Base-by-base conservation (phyloP, 2,888 invertebrate species). In the Flexamia atlantica region DNA sequence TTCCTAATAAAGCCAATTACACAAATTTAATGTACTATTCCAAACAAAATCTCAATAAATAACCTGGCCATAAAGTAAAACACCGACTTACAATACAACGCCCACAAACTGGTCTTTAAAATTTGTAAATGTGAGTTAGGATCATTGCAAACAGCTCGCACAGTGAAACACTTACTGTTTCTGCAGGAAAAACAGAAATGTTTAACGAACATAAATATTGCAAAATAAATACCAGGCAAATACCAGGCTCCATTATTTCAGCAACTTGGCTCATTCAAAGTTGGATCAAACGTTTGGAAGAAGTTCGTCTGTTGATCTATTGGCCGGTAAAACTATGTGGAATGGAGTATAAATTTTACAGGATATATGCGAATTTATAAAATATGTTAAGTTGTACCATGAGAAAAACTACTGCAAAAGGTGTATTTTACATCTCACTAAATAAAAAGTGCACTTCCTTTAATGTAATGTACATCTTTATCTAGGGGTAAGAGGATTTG, bases 161-260 rank as follows among this genome's bases (percentile, higher is more conserved):
- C 30, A 30, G 64, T 64, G 64, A 64, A 64, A 64, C 30, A 64
- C 64, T 64, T 64, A 64, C 64, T 64, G 64, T 64, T 64, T 64
- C 64, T 4, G 57, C 12, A 23, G 20, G 25, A 23, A 23, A 53
- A 64, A 64, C 64, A 28, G 64, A 64, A 28, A 30, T 28, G 64
- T 64, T 64, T 30, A 64, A 17, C 28, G 64, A 28, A 50, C 79
- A 79, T 79, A 79, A 79, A 79, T 57, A 79, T 79, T 32, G 79
- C 36, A 79, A 79, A 79, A 79, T 57, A 79, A 79, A 76, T 50
- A 76, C 30, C 79, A 14, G 36, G 20, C 57, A n/a, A n/a, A 79
- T 53, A 79, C 30, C 79, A 14, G 36, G 20, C 57, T 20, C 79
- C 79, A 79, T 79, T 79, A 79, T 36, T 32, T 57, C 25, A 30